Evolutionary conservation across 2,888 invertebrate species (phyloP).

Genomic region (Steromphala cineraria): DNA sequence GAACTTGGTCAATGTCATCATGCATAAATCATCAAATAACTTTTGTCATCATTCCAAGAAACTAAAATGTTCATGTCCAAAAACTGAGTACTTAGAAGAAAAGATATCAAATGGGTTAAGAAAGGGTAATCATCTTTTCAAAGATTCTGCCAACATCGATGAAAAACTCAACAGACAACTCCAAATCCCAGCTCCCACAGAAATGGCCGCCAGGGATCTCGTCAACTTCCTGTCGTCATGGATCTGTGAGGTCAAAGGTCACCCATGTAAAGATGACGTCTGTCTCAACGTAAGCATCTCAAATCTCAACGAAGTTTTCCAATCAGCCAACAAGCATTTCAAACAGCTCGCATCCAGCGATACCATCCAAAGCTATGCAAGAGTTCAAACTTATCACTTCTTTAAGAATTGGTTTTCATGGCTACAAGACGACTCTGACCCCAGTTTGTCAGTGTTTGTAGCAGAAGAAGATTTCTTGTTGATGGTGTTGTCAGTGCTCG

Average conservation of each 20-base stretch:
- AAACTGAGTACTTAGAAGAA: slow-evolving; percentile 16
- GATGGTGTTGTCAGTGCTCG: slow-evolving; percentile 4
- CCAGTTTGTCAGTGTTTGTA: background rate
- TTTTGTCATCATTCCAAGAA: slow-evolving; percentile 28
- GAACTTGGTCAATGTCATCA: slow-evolving; percentile 39
- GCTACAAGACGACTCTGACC: background rate
- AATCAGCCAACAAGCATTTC: slow-evolving; percentile 18
- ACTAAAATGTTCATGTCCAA: slow-evolving; percentile 7
- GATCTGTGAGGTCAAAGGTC: slow-evolving; percentile 1
- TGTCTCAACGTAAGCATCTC: slow-evolving; percentile 6
- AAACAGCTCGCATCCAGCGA: slow-evolving; percentile 4
- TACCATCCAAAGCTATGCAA: slow-evolving; percentile 17
- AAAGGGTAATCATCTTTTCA: slow-evolving; percentile 29
- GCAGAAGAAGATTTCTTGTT: background rate
- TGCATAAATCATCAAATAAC: slow-evolving; percentile 41
- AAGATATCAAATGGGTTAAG: slow-evolving; percentile 28
- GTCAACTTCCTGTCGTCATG: background rate
- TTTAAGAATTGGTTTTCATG: background rate
- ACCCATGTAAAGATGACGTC: background rate
- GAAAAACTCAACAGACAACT: background rate
- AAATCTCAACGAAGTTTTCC: slow-evolving; percentile 21
- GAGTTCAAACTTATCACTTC: slow-evolving; percentile 16
- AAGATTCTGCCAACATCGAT: slow-evolving; percentile 13
- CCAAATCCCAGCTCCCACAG: background rate
- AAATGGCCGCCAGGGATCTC: slow-evolving; percentile 14